These are phyloP conservation scores for Luidia sarsii DNA, from an alignment of 53 echinoderm and acorn worm genomes.

Conservation along the genomic window DNA sequence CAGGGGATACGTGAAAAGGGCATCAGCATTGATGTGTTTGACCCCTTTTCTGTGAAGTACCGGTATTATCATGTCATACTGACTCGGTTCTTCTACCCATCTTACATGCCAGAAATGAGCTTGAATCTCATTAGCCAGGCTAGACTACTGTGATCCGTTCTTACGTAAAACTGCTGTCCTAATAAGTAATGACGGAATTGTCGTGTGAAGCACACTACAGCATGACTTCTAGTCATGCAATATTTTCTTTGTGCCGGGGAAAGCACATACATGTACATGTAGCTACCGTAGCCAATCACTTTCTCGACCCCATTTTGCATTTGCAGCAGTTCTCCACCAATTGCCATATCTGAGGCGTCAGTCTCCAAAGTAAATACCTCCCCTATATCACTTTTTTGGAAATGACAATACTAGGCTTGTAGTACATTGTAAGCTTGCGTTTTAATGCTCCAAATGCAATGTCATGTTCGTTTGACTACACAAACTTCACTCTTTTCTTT, in stretches of 20 bases:
- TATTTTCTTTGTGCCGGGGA: conserved; percentile 35
- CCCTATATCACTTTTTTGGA: not conserved
- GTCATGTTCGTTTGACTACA: not conserved
- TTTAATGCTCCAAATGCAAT: conserved; percentile 7
- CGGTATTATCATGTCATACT: conserved; percentile 37
- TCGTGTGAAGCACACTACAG: conserved; percentile 44
- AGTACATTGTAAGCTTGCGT: not conserved
- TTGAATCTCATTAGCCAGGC: conserved; percentile 55
- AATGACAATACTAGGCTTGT: too few species aligned
- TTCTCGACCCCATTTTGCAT: conserved; percentile 8
- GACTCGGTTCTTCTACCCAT: conserved; percentile 58
- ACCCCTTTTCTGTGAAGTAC: conserved; percentile 41
- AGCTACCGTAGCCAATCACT: not conserved
- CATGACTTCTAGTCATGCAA: conserved; percentile 56
- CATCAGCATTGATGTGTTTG: conserved; percentile 49
- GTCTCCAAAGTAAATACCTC: not conserved
- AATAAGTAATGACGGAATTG: conserved; percentile 63
- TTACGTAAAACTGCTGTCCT: conserved; percentile 29
- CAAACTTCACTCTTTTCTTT: not conserved
- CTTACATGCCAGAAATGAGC: conserved; percentile 43
- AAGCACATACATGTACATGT: too few species aligned
- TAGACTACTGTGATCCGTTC: conserved; percentile 62
- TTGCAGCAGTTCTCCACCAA: not conserved
- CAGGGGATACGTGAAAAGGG: conserved; percentile 23
- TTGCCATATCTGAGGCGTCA: conserved; percentile 5